Evolutionary conservation across 2,797 vertebrate genomes (phyloP), one percentile per base, ranked within the genome.

Genomic region (Anas flavirostris): DNA sequence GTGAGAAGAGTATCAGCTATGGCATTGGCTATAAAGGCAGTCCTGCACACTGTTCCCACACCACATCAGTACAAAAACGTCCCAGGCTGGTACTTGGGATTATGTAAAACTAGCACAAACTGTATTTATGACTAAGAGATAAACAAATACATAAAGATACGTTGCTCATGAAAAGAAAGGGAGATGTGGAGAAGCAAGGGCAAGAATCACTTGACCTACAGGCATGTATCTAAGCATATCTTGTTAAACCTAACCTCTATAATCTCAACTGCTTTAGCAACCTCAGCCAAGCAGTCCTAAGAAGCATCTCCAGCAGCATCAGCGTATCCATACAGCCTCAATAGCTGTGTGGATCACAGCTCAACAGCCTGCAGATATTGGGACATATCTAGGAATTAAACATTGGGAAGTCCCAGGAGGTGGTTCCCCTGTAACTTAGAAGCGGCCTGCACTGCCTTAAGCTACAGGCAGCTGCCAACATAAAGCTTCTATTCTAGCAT

Each of bases 401-500:
- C 8, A 62, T 3, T 1, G 9, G 15, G 14, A 62, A 29, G 17
- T 69, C 29, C 58, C 46, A 31, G 18, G 46, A 74, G 39, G 8
- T 2, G 26, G 9, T 4, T 80, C 25, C 48, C 41, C 44, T 41
- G 31, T 39, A 52, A 81, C 29, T 19, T 2, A 52, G 50, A 68
- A 59, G 33, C 35, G 43, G 50, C 35, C 58, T 74, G 28, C 7
- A 15, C 41, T 69, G 64, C 41, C 43, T 68, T 22, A 46, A 43
- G 39, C 39, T 64, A 31, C 3, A 29, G 28, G 6, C 18, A 28
- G 43, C 28, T 43, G 18, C 29, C 39, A 64, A 64, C 7, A 22
- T 29, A 9, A 23, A 12, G 55, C n/a, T 90, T 60, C 62, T 64
- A 64, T 75, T 48, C 89, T 93, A 90, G 21, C 74, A 82, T 91